Percentiles rank a stretch among this genome's conserved stretches.
Evolutionary conservation across 2,888 invertebrate species (phyloP).

Genomic region (Teleiodes luculella): DNA sequence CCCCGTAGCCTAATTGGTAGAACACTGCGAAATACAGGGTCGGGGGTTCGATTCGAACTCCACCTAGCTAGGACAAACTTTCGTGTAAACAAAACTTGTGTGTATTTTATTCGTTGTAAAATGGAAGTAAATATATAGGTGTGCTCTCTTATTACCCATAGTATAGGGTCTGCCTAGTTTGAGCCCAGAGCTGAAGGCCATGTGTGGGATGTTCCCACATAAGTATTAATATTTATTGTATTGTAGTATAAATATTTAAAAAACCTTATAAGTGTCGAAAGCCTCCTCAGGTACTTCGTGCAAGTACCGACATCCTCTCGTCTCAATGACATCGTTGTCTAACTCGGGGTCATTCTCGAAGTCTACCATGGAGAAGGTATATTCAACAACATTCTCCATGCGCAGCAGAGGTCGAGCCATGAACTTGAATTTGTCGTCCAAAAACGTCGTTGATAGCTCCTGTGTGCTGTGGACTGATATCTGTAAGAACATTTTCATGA

Average conservation of each 20-base stretch:
- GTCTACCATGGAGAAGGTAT: constrained; percentile 54
- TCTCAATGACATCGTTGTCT: constrained; percentile 53
- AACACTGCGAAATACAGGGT: too few relatives aligned
- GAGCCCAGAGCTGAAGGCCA: too few relatives aligned
- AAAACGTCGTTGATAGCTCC: constrained; percentile 48
- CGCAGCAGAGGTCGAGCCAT: constrained; percentile 26
- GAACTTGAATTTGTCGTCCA: constrained; percentile 43
- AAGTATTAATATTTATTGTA: too few relatives aligned
- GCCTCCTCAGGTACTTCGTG: constrained; percentile 62
- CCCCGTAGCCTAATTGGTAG: too few relatives aligned
- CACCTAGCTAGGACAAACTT: too few relatives aligned
- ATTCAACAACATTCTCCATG: constrained; percentile 31
- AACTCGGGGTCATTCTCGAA: constrained; percentile 58
- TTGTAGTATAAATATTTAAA: background rate
- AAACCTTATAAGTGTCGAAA: constrained; percentile 48
- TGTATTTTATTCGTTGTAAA: too few relatives aligned
- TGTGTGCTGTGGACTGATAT: constrained; percentile 54
- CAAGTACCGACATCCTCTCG: constrained; percentile 78
- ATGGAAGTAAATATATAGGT: too few relatives aligned
- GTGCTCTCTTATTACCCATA: too few relatives aligned
- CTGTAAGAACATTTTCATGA: constrained; percentile 36
- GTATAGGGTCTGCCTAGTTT: too few relatives aligned
- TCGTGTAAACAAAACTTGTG: too few relatives aligned
- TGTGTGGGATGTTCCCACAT: too few relatives aligned
- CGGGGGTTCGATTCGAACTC: too few relatives aligned